These are phyloP conservation scores for Tamandua tetradactyla DNA, from an alignment of 2,797 vertebrate species.

Conservation along the genomic window DNA sequence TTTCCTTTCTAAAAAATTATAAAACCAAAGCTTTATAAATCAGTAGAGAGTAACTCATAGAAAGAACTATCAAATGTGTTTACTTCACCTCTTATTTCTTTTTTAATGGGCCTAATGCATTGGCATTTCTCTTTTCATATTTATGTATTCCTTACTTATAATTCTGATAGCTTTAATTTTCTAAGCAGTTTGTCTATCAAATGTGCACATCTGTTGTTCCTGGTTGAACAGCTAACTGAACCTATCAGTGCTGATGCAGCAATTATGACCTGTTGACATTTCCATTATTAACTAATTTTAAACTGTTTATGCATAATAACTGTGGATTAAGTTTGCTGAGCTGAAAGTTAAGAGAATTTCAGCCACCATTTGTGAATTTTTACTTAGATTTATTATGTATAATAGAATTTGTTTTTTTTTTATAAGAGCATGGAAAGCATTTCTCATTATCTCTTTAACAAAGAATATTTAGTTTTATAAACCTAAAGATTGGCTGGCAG, in stretches of 20 bases:
- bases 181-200: conserved; percentile 53
- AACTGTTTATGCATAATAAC: conserved; percentile 51
- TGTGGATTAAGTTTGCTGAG: conserved; percentile 60
- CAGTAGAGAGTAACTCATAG: conserved; percentile 62
- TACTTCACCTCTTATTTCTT: background rate
- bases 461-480: conserved; percentile 68
- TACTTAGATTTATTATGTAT: conserved; percentile 51
- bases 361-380: conserved; percentile 52
- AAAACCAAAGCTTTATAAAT: conserved; percentile 69
- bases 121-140: conserved; percentile 55
- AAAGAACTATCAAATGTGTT: conserved; percentile 44
- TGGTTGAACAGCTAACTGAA: conserved; percentile 44
- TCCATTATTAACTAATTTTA: conserved; percentile 76
- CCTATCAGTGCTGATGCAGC: background rate
- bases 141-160: conserved; percentile 72
- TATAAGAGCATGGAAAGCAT: conserved; percentile 25
- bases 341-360: conserved; percentile 62
- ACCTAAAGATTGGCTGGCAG: conserved; percentile 8
- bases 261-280: conserved; percentile 61
- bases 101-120: conserved; percentile 5
- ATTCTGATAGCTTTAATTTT: conserved; percentile 61
- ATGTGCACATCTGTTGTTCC: conserved; percentile 55
- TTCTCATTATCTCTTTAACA: conserved; percentile 46
- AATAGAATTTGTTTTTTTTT: conserved; percentile 62
- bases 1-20: conserved; percentile 69